Base-by-base conservation (phyloP, 2,888 invertebrate species). In the Platycheirus albimanus region DNA sequence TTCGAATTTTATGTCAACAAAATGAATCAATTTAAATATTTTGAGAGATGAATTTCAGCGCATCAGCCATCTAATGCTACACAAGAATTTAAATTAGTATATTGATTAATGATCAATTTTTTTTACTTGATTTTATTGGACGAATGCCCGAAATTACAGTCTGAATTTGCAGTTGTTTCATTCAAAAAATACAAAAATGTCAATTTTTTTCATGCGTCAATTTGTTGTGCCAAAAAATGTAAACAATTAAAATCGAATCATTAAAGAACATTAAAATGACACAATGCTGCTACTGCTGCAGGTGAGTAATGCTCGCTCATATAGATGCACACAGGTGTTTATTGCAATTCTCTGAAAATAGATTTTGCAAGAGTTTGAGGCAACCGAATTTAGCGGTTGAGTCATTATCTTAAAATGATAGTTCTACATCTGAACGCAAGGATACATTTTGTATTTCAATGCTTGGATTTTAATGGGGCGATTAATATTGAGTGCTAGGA, bases 51-150 rank as follows among this genome's bases (percentile, higher is more conserved):
- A 61, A 45, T 61, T 19, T 19, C n/a, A 61, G 0, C 45, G 17
- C 43, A 61, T 1, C 30, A 33, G 28, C 28, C 15, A 61, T 17
- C 5, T 5, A 30, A 24, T n/a, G 45, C 8, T 10, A n/a, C 43
- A 61, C n/a, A 30, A 45, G 28, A 15, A 43, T 61, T 61, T 61
- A 38, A 61, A 61, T 41, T 58, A 58, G n/a, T n/a, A 10, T 43
- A 61, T 61, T 61, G 61, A 61, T 61, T 43, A 61, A 61, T 61
- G 61, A 61, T 61, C 58, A 28, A 43, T 61, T 36, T 56, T 56
- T 56, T 5, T 6, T 15, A 5, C 3, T 38, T 38, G 13, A 13
- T 38, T 33, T 2, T 20, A 0, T 58, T 58, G 41, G 58, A 58
- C 4, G 8, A 24, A 10, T 10, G 58, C 58, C 58, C 41, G 15